phyloP scores from a whole-genome alignment of 2,888 invertebrate genomes.

The Venusia cambrica region DNA sequence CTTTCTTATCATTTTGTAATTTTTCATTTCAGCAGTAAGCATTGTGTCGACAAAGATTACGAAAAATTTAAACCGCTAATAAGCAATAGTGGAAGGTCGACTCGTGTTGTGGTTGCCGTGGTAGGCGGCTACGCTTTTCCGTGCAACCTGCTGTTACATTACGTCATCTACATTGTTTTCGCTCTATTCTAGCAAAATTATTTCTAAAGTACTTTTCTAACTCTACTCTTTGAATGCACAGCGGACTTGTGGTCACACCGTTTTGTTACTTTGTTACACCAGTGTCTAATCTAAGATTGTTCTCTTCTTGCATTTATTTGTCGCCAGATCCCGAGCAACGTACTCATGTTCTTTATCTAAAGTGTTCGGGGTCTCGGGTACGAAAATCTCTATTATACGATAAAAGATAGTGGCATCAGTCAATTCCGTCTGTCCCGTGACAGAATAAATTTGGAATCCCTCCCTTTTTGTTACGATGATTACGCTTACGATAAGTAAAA shows the following conservation, averaged over 20 bases:
- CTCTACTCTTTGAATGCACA: too few relatives aligned
- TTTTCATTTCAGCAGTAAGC: slow-evolving; percentile 3
- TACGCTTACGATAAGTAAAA: slow-evolving; percentile 19
- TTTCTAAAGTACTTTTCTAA: too few relatives aligned
- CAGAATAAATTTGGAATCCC: slow-evolving; percentile 37
- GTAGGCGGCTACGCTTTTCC: slow-evolving; percentile 31
- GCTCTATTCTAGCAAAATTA: slow-evolving; percentile 22
- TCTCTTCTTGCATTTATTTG: too few relatives aligned
- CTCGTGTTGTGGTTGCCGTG: slow-evolving; percentile 25
- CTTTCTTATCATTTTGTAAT: slow-evolving; percentile 43
- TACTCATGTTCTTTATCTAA: too few relatives aligned
- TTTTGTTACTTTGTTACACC: too few relatives aligned
- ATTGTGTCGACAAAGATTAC: slow-evolving; percentile 1
- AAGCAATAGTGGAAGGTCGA: slow-evolving; percentile 23
- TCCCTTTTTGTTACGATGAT: slow-evolving; percentile 19
- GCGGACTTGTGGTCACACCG: too few relatives aligned
- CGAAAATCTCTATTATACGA: slow-evolving; percentile 16
- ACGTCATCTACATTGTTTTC: slow-evolving; percentile 26
- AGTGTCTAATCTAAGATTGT: too few relatives aligned
- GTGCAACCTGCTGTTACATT: slow-evolving; percentile 28
- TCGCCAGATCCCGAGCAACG: too few relatives aligned
- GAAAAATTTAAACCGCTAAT: slow-evolving; percentile 15
- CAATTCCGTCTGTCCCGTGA: slow-evolving; percentile 27
- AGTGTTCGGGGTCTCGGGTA: slow-evolving; percentile 15
- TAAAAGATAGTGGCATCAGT: slow-evolving; percentile 25